These are phyloP conservation scores for Dolichoris vasculosae DNA, from an alignment of 1,140 invertebrate species.

Conservation along the genomic window DNA sequence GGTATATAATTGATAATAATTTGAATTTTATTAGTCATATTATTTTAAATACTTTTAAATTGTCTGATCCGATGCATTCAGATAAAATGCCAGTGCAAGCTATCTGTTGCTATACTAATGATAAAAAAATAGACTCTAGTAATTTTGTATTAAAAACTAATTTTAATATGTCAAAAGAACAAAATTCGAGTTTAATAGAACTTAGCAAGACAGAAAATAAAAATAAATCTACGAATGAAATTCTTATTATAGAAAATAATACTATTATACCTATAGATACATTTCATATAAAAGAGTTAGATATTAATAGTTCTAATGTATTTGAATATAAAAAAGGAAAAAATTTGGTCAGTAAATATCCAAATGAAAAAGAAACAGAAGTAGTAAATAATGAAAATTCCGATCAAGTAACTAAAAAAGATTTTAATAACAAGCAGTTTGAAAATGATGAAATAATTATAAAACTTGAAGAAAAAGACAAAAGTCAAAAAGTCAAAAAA, in stretches of 20 bases:
- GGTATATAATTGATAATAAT: slow-evolving; percentile 78
- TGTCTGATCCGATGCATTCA: slow-evolving; percentile 39
- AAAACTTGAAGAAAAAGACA: slow-evolving; percentile 69
- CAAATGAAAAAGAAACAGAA: slow-evolving; percentile 24
- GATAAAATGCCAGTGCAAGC: neutral
- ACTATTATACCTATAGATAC: neutral
- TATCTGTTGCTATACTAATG: neutral
- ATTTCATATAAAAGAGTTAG: slow-evolving; percentile 36
- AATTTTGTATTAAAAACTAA: neutral
- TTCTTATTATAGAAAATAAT: neutral
- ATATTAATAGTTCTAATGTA: slow-evolving; percentile 19
- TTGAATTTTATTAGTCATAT: slow-evolving; percentile 61
- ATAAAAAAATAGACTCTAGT: neutral
- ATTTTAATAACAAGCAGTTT: slow-evolving; percentile 50
- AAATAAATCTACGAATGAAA: slow-evolving; percentile 4
- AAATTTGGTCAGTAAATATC: neutral
- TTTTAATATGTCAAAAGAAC: neutral
- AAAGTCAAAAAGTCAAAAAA: slow-evolving; percentile 76
- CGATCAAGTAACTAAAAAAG: no score
- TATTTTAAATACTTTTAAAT: slow-evolving; percentile 48
- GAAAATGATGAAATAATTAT: slow-evolving; percentile 67
- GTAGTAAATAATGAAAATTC: no score
- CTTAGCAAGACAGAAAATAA: neutral
- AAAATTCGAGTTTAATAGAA: neutral
- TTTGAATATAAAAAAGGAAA: neutral